Base-by-base conservation (phyloP, 2,113 vertebrate species). In the Balaeniceps rex region DNA sequence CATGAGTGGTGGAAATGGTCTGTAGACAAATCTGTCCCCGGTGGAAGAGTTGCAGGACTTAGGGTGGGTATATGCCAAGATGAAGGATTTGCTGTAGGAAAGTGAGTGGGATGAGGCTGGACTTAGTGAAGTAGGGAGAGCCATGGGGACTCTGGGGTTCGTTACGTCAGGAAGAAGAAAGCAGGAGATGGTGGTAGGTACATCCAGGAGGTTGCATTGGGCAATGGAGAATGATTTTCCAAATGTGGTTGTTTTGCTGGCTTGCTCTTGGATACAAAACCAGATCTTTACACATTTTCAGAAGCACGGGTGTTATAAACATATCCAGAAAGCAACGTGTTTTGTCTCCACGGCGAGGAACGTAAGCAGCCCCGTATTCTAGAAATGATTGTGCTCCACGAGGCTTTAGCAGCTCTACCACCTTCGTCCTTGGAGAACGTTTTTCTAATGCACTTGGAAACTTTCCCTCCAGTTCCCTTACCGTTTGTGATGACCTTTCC, bases 21-120 rank as follows among this genome's bases (percentile, higher is more conserved):
- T 47, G 26, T 15, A 38, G 70, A n/a, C 40, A 79, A 34, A 72
- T 87, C 69, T 64, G 47, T 57, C 61, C 61, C 70, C 1, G 0
- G 31, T 47, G 66, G 72, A 89, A 89, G 84, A 87, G 71, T 79
- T 76, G 34, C 24, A 55, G 84, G 74, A 84, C 38, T 94, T 69
- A 19, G 25, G 36, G 77, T 82, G 52, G 55, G 15, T 75, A 55
- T 34, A 40, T 31, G 81, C 80, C 69, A 83, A 44, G 72, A 74
- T n/a, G 55, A 51, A 77, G 29, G 65, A 69, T 64, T 87, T 89
- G 61, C 61, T 68, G 22, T n/a, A 71, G 72, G 77, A 44, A 81
- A 63, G 52, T 8, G 24, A 31, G n/a, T 69, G 34, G 82, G 52
- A 65, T 85, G 65, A 93, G 89, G 22, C 58, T 69, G 63, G 40